These are phyloP conservation scores for Gymnobelideus leadbeateri DNA, from an alignment of 2,113 vertebrate species.

Conservation along the genomic window DNA sequence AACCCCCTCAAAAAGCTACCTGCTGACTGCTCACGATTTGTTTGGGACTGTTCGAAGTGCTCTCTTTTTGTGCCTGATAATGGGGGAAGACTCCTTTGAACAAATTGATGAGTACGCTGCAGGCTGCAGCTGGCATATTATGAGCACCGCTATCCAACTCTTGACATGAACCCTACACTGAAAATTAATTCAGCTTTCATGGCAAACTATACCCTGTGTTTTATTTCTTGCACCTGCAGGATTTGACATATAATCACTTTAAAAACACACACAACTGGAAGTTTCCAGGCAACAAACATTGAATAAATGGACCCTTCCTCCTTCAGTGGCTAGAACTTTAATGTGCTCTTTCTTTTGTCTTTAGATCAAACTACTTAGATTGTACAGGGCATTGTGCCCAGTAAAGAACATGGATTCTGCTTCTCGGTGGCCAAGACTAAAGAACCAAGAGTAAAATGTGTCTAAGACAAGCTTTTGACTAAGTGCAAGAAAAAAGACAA, in stretches of 20 bases:
- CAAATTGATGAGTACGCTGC: neutral
- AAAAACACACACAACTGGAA: constrained; percentile 18
- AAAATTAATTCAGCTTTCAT: constrained; percentile 4
- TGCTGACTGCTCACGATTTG: constrained; percentile 33
- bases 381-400: constrained; percentile 26
- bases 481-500: neutral
- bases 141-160: neutral
- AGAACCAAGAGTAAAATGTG: constrained; percentile 7
- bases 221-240: constrained; percentile 6
- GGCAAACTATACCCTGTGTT: neutral
- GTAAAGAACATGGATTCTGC: constrained; percentile 15
- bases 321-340: neutral
- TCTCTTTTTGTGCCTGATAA: constrained; percentile 20
- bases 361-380: constrained; percentile 18
- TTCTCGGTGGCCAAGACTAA: neutral
- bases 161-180: neutral
- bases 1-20: neutral
- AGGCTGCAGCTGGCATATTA: neutral
- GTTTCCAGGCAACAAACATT: constrained; percentile 23
- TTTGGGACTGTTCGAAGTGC: neutral
- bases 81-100: neutral
- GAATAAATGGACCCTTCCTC: constrained; percentile 43
- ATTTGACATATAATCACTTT: constrained; percentile 7
- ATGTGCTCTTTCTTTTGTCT: constrained; percentile 6
- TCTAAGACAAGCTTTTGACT: constrained; percentile 30